Percentiles rank a stretch among this genome's conserved stretches.
phyloP scores from a whole-genome alignment of 1,140 invertebrate genomes.

The Lordiphosa clarofinis region DNA sequence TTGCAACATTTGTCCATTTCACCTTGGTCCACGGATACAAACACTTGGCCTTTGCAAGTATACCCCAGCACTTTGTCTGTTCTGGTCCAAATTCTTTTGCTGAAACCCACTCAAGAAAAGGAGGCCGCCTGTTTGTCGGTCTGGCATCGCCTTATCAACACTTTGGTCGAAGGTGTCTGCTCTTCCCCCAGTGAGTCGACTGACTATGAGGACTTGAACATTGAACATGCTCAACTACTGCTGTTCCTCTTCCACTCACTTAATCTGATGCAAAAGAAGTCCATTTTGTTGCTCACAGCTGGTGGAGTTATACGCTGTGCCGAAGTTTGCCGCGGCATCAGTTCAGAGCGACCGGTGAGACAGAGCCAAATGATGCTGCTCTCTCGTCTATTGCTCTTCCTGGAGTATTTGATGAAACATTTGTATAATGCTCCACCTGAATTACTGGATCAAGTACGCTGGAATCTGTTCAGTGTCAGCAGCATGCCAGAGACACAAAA shows the following conservation, averaged over 20 bases:
- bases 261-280: constrained; percentile 97
- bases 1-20: constrained; percentile 88
- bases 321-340: constrained; percentile 83
- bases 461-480: constrained; percentile 78
- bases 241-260: constrained; percentile 96
- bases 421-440: constrained; percentile 92
- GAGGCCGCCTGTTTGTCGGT: constrained; percentile 93
- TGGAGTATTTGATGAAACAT: constrained; percentile 97
- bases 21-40: constrained; percentile 84
- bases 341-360: constrained; percentile 70
- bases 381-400: constrained; percentile 91
- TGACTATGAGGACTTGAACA: constrained; percentile 89
- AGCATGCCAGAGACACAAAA: constrained; percentile 71
- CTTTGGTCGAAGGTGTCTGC: constrained; percentile 89
- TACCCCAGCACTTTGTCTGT: constrained; percentile 92
- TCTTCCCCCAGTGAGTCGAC: constrained; percentile 41
- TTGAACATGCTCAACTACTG: constrained; percentile 96
- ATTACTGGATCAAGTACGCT: constrained; percentile 87
- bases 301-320: constrained; percentile 85
- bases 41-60: constrained; percentile 90
- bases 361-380: constrained; percentile 89
- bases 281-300: constrained; percentile 90
- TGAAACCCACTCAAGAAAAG: constrained; percentile 91
- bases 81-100: constrained; percentile 85
- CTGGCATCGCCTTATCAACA: constrained; percentile 93